Evolutionary conservation across 2,797 vertebrate genomes (phyloP).

Genomic region (Sylvia borin): DNA sequence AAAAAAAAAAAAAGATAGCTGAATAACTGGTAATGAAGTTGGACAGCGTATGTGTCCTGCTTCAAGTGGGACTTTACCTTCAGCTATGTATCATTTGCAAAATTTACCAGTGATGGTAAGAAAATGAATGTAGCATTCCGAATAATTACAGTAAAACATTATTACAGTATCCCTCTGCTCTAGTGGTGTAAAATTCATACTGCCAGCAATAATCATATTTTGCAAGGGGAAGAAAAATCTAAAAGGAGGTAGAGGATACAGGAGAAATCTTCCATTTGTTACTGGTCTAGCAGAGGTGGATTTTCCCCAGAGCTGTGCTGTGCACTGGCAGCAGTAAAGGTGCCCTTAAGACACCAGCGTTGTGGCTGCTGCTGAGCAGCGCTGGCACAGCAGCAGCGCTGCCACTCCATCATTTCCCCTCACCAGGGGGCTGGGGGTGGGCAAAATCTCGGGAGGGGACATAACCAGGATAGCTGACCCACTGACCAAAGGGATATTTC

Average conservation of each 20-base stretch:
- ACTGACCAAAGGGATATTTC: not conserved
- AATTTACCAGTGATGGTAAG: not conserved
- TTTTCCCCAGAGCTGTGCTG: not conserved
- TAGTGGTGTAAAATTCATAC: not conserved
- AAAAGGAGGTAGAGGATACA: not conserved
- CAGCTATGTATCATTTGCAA: not conserved
- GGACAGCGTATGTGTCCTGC: rapidly evolving
- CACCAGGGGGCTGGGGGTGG: not conserved
- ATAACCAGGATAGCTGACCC: not conserved
- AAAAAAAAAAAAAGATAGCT: not conserved
- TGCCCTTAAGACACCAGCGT: not conserved
- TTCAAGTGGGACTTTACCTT: not conserved
- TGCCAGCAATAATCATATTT: not conserved
- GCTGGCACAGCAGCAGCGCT: rapidly evolving
- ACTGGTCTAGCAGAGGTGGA: not conserved
- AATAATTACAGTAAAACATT: not conserved
- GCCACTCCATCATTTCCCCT: not conserved
- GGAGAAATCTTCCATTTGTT: not conserved
- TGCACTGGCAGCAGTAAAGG: not conserved
- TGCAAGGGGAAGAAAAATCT: not conserved
- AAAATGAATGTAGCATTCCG: not conserved
- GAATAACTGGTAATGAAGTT: not conserved
- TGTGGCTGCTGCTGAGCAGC: not conserved
- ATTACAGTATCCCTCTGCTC: not conserved
- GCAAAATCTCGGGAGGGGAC: not conserved